Percentiles rank a stretch among this genome's conserved stretches.
phyloP scores from a whole-genome alignment of 2,888 invertebrate genomes.

The Eupithecia dodoneata region DNA sequence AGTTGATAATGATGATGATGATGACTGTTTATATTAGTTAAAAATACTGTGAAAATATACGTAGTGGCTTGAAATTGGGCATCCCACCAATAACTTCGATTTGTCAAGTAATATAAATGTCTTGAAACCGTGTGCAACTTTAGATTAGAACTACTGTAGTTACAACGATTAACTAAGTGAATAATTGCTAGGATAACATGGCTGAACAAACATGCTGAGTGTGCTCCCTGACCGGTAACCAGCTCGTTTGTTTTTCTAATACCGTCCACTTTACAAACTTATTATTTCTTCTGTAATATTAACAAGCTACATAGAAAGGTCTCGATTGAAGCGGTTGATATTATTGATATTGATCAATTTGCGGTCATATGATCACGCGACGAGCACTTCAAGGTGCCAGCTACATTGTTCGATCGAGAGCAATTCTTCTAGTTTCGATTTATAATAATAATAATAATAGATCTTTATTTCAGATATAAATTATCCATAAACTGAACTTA shows the following conservation, averaged over 20 bases:
- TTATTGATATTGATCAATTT: constrained; percentile 11
- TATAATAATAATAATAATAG: too few species aligned
- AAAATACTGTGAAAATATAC: background rate
- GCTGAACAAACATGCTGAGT: background rate
- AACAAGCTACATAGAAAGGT: background rate
- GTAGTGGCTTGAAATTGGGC: background rate
- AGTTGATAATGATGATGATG: too few species aligned
- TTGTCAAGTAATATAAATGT: background rate
- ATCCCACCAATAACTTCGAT: background rate
- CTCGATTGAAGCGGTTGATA: constrained; percentile 19
- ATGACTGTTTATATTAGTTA: too few species aligned
- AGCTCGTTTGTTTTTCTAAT: background rate
- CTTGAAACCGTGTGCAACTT: background rate
- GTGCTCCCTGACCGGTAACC: background rate
- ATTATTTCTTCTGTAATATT: background rate
- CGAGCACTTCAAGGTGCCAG: background rate
- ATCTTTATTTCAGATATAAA: too few species aligned
- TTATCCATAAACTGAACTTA: too few species aligned
- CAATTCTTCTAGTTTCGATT: background rate
- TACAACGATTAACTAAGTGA: background rate
- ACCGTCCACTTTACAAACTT: background rate
- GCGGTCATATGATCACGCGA: constrained; percentile 7
- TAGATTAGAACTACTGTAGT: background rate
- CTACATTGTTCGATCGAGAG: background rate
- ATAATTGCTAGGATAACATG: background rate